phyloP scores from a whole-genome alignment of 2,797 vertebrate genomes.

The Onychomys torridus region DNA sequence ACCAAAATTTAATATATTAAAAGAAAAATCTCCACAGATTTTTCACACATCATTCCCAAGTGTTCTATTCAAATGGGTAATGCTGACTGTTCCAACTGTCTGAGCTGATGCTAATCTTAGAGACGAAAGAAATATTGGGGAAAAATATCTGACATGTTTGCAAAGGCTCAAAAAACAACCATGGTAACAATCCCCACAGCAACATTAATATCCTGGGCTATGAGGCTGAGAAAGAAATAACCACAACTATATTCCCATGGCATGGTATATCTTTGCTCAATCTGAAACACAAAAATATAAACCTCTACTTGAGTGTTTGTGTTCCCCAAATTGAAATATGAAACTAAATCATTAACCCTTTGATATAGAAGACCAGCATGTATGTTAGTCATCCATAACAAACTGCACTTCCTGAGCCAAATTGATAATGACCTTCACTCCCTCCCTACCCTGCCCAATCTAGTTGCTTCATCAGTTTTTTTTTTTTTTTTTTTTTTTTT shows the following conservation, averaged over 20 bases:
- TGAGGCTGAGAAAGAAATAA: background rate
- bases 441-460: background rate
- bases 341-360: background rate
- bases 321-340: background rate
- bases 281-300: background rate
- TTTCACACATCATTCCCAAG: background rate
- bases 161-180: background rate
- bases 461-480: background rate
- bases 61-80: background rate
- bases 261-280: background rate
- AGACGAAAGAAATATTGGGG: constrained; percentile 65
- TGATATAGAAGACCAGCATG: background rate
- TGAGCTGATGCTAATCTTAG: constrained; percentile 76
- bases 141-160: constrained; percentile 24
- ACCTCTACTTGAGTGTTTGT: background rate
- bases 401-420: background rate
- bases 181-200: constrained; percentile 63
- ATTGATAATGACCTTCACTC: background rate
- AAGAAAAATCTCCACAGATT: background rate
- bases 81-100: background rate
- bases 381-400: background rate
- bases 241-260: background rate
- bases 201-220: constrained; percentile 50
- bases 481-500: too few species aligned
- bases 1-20: background rate